phyloP scores from a whole-genome alignment of 30 jellyfish, hydroid and myxozoan genomes.

The Nemopilema nomurai region DNA sequence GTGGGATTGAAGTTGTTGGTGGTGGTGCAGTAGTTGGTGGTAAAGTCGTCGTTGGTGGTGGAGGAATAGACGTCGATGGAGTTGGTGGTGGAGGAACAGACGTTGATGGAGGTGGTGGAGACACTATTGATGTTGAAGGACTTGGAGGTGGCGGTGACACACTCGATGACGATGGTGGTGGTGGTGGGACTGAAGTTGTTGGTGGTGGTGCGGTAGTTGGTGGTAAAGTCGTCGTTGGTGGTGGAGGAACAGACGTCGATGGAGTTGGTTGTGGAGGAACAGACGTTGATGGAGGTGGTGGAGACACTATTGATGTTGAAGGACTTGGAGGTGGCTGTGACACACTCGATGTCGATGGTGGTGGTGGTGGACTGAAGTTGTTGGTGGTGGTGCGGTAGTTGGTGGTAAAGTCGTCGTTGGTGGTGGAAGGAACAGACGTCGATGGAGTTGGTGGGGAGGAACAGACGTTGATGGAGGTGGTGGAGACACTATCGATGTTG shows the following conservation, averaged over 20 bases:
- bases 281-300: constrained; percentile 13
- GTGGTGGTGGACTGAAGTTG: constrained; percentile 13
- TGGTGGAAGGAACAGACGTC: constrained; percentile 13
- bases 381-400: constrained; percentile 5
- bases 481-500: constrained; percentile 5
- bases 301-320: constrained; percentile 1
- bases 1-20: constrained; percentile 1
- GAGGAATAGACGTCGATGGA: neutral
- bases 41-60: neutral
- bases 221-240: neutral
- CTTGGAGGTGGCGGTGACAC: constrained; percentile 8
- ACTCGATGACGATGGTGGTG: neutral
- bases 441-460: constrained; percentile 9
- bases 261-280: constrained; percentile 44
- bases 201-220: constrained; percentile 23
- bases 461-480: constrained; percentile 27
- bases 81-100: constrained; percentile 9
- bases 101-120: constrained; percentile 24
- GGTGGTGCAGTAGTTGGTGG: constrained; percentile 24
- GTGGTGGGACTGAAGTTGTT: neutral
- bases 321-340: constrained; percentile 26
- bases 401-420: constrained; percentile 34
- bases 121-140: neutral
- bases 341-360: constrained; percentile 4
- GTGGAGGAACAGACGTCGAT: constrained; percentile 23